Percentiles rank a stretch among this genome's conserved stretches.
Conservation (phyloP, 1,140 invertebrate species). For the Phortica variegata region DNA sequence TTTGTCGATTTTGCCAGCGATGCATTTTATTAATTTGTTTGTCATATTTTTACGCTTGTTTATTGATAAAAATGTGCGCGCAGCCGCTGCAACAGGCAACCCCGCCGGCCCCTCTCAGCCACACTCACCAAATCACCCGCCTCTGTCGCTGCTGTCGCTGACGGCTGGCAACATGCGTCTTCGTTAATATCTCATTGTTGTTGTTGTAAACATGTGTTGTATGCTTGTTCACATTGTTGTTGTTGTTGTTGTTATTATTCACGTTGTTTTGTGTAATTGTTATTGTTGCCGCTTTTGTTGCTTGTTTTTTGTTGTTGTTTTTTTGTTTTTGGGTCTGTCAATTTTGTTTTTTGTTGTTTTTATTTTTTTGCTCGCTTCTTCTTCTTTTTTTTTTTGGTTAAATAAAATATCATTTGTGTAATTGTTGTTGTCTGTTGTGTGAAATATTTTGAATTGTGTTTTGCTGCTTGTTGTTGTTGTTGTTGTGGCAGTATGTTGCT, state of each 20-base stretch:
- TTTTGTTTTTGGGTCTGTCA: too few species aligned
- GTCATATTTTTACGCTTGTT: conserved; percentile 52
- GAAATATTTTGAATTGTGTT: too few species aligned
- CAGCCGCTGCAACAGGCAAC: conserved; percentile 10
- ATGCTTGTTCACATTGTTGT: too few species aligned
- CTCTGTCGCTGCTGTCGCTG: conserved; percentile 2
- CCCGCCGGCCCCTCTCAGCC: background rate
- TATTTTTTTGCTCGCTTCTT: background rate
- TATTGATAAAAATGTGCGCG: conserved; percentile 50
- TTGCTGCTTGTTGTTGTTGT: too few species aligned
- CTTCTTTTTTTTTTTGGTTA: conserved; percentile 25
- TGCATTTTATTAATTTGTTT: conserved; percentile 54
- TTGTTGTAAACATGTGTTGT: conserved; percentile 46
- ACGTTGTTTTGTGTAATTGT: too few species aligned
- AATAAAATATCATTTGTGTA: conserved; percentile 42
- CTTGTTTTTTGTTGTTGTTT: conserved; percentile 30
- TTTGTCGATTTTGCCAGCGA: conserved; percentile 16
- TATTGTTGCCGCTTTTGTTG: conserved; percentile 4
- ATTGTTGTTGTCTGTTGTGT: conserved; percentile 7
- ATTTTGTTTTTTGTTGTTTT: conserved; percentile 15
- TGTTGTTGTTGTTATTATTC: too few species aligned
- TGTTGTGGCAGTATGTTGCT: too few species aligned
- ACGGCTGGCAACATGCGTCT: too few species aligned
- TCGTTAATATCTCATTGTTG: too few species aligned
- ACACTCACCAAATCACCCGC: conserved; percentile 5